Evolutionary conservation across 2,888 invertebrate genomes (phyloP).

Genomic region (Drosophila anomalata): DNA sequence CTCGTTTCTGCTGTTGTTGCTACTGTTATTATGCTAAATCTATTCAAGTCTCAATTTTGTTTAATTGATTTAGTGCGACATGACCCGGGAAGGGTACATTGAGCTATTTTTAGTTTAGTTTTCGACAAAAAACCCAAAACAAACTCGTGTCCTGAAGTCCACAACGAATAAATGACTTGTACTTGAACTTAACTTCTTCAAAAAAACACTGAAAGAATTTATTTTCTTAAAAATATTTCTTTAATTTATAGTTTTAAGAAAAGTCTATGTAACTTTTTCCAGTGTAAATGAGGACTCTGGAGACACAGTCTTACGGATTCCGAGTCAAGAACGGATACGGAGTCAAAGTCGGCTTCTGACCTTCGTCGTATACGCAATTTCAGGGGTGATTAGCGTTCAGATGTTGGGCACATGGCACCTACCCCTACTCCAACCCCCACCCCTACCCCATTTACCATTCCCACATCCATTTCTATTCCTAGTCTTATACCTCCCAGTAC

Average conservation of each 20-base stretch:
- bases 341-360: conserved; percentile 47
- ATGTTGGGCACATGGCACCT: conserved; percentile 47
- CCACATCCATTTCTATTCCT: conserved; percentile 5
- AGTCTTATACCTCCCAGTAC: neutral
- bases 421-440: conserved; percentile 16
- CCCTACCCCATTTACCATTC: neutral
- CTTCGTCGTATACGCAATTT: conserved; percentile 73
- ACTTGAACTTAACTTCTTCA: neutral
- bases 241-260: neutral
- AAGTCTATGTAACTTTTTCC: neutral
- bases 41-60: conserved; percentile 41
- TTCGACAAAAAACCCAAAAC: conserved; percentile 1
- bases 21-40: conserved; percentile 35
- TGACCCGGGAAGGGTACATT: conserved; percentile 22
- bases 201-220: neutral
- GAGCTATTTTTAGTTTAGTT: conserved; percentile 31
- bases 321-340: conserved; percentile 2
- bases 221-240: too few species aligned
- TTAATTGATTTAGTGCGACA: conserved; percentile 63
- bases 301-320: neutral
- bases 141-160: conserved; percentile 1
- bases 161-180: neutral
- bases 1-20: conserved; percentile 4
- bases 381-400: conserved; percentile 72
- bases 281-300: neutral